A percentile compares a stretch with the other conserved stretches of the same genome.
These are phyloP conservation scores for Acleris holmiana DNA, from an alignment of 2,888 invertebrate species.

Conservation along the genomic window DNA sequence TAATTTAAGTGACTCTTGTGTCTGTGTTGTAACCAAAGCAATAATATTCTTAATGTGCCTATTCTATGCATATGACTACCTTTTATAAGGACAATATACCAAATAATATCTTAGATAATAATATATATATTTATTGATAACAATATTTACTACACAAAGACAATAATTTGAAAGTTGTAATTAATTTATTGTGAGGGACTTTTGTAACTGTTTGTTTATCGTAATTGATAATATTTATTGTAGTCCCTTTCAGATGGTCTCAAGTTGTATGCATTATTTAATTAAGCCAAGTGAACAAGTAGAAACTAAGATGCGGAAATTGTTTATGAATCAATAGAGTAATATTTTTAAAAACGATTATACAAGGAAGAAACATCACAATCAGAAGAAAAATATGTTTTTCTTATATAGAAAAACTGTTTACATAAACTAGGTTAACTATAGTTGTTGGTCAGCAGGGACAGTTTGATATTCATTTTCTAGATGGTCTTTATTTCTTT, in stretches of 20 bases:
- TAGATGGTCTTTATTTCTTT: neutral
- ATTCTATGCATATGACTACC: constrained; percentile 60
- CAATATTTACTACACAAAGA: constrained; percentile 38
- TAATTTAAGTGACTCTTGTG: constrained; percentile 72
- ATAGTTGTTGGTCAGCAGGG: too few relatives aligned
- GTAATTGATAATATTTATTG: constrained; percentile 17
- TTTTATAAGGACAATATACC: constrained; percentile 64
- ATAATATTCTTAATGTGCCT: constrained; percentile 79
- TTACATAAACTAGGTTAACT: constrained; percentile 13
- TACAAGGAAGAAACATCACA: constrained; percentile 53
- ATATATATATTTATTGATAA: constrained; percentile 49
- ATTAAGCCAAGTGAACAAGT: constrained; percentile 65
- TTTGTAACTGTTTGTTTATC: constrained; percentile 23
- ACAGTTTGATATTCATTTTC: too few relatives aligned
- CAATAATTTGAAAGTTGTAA: constrained; percentile 22
- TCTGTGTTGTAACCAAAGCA: constrained; percentile 82
- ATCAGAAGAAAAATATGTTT: constrained; percentile 23
- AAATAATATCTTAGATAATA: constrained; percentile 69
- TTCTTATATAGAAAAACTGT: constrained; percentile 3
- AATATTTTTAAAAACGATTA: neutral
- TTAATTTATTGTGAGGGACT: constrained; percentile 26
- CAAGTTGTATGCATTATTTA: constrained; percentile 51
- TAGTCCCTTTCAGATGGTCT: constrained; percentile 51
- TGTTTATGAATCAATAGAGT: constrained; percentile 8
- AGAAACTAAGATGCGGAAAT: constrained; percentile 12